Percentiles rank a stretch among this genome's conserved stretches.
Evolutionary conservation across 2,888 invertebrate species (phyloP).

Genomic region (Ormyrus thymus): DNA sequence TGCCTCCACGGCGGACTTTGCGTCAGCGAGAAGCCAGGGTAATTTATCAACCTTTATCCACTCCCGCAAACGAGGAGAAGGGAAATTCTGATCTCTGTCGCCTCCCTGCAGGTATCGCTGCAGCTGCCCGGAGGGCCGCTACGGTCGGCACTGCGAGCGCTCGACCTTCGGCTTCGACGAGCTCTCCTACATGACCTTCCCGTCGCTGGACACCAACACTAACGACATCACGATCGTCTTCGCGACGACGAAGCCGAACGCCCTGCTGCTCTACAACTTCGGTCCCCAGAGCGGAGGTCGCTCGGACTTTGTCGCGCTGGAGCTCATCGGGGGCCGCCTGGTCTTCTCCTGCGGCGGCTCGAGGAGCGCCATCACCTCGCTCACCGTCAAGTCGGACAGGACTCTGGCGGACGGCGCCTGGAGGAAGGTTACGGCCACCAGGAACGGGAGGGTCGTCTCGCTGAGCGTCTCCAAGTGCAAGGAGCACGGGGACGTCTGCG

Average conservation of each 20-base stretch:
- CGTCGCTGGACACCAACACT: constrained; percentile 88
- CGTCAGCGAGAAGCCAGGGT: constrained; percentile 90
- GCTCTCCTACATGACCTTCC: constrained; percentile 92
- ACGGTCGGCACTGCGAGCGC: constrained; percentile 93
- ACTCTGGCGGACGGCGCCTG: constrained; percentile 89
- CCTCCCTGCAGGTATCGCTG: constrained; percentile 67
- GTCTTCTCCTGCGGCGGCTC: constrained; percentile 94
- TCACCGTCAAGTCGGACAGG: constrained; percentile 81
- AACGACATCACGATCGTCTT: constrained; percentile 94
- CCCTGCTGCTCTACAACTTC: constrained; percentile 93
- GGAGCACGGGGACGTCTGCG: constrained; percentile 90
- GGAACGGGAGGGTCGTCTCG: constrained; percentile 92
- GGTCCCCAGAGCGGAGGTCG: constrained; percentile 91
- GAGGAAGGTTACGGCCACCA: constrained; percentile 93
- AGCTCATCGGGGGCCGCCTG: constrained; percentile 88
- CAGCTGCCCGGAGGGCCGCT: constrained; percentile 90
- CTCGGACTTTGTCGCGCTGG: constrained; percentile 94
- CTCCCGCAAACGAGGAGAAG: neutral
- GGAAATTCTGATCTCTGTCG: neutral
- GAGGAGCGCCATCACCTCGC: constrained; percentile 89
- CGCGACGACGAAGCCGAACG: constrained; percentile 90
- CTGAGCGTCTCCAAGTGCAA: constrained; percentile 87
- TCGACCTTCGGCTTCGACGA: constrained; percentile 93
- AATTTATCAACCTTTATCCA: constrained; percentile 71
- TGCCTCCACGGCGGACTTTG: constrained; percentile 93